Conservation (phyloP, 2,888 invertebrate genomes). For the Melieria picta region DNA sequence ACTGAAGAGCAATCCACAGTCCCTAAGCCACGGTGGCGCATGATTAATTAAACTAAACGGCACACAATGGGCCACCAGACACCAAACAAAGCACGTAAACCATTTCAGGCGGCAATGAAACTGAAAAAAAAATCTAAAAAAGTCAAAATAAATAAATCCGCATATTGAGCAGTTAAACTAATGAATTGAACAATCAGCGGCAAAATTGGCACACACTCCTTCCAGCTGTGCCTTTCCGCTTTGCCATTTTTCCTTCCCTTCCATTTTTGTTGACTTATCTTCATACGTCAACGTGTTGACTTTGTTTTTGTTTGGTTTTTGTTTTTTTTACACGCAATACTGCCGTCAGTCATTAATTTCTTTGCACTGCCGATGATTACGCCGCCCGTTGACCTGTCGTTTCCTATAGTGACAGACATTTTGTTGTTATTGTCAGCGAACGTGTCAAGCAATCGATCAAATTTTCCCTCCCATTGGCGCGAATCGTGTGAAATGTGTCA, state of each 20-base stretch:
- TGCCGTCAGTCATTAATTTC: constrained; percentile 60
- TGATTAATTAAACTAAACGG: too few species aligned
- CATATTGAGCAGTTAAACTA: neutral
- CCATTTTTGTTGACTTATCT: neutral
- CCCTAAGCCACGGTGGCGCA: too few species aligned
- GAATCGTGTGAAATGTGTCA: constrained; percentile 4
- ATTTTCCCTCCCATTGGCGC: constrained; percentile 27
- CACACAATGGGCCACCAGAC: neutral
- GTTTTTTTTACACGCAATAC: constrained; percentile 53
- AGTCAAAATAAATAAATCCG: neutral
- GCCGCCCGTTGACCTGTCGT: constrained; percentile 19
- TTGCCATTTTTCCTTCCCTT: neutral
- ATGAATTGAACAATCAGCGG: constrained; percentile 27
- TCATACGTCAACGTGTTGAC: neutral
- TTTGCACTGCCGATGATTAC: constrained; percentile 39
- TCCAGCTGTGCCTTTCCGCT: neutral
- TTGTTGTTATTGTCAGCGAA: constrained; percentile 24
- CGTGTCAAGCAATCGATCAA: constrained; percentile 59
- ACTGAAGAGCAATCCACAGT: too few species aligned
- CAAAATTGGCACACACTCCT: constrained; percentile 17
- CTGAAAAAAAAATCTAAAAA: neutral
- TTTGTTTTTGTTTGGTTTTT: constrained; percentile 12
- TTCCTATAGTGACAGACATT: neutral
- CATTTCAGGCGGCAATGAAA: neutral
- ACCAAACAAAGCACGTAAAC: neutral